Conservation (phyloP, 2,797 vertebrate species). For the Enteromius argenteus region DNA sequence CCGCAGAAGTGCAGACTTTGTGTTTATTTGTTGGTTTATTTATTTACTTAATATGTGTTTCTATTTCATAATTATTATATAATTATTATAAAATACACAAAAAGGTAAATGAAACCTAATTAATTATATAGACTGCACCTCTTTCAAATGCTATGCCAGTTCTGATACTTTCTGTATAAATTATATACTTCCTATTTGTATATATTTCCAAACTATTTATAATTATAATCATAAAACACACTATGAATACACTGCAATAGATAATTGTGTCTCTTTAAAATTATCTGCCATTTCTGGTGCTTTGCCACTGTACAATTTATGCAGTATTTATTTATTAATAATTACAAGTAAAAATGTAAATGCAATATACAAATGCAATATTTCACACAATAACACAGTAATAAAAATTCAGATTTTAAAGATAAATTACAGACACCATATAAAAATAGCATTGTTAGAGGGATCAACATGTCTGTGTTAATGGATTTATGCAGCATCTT, state of each 20-base stretch:
- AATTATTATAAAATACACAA: not conserved
- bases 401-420: not conserved
- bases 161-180: not conserved
- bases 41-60: not conserved
- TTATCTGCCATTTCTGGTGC: too few species aligned
- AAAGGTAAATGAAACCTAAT: not conserved
- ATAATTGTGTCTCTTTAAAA: too few species aligned
- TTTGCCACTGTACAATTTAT: too few species aligned
- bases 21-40: not conserved
- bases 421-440: not conserved
- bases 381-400: not conserved
- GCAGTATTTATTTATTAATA: not conserved
- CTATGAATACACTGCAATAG: too few species aligned
- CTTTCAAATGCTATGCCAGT: not conserved
- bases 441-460: not conserved
- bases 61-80: not conserved
- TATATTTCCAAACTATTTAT: too few species aligned
- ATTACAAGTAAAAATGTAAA: not conserved
- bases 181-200: too few species aligned
- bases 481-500: not conserved
- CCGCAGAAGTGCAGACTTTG: not conserved
- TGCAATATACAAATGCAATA: not conserved
- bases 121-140: not conserved
- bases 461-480: not conserved
- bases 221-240: too few species aligned